Percentiles rank a stretch among this genome's conserved stretches.
phyloP scores from a whole-genome alignment of 1,140 invertebrate species.

The Orchesella cincta region DNA sequence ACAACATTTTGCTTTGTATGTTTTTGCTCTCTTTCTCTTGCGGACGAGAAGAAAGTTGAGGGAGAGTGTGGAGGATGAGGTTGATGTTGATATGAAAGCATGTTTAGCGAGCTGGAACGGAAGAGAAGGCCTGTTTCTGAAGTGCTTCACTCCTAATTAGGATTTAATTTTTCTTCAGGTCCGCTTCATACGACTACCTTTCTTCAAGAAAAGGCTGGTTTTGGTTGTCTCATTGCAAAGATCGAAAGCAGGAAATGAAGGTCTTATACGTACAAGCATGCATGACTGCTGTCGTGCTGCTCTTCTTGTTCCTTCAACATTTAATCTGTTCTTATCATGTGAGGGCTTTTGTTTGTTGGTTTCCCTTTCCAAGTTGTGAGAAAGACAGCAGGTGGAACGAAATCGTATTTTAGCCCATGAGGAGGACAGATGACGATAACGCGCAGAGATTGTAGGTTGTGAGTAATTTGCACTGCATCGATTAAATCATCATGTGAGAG shows the following conservation, averaged over 20 bases:
- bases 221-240: neutral
- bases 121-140: constrained; percentile 34
- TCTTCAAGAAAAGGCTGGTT: neutral
- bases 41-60: neutral
- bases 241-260: neutral
- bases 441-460: neutral
- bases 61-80: neutral
- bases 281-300: neutral
- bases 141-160: constrained; percentile 38
- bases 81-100: neutral
- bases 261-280: neutral
- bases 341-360: neutral
- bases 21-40: neutral
- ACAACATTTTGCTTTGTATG: neutral
- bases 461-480: constrained; percentile 17
- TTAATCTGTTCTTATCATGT: constrained; percentile 24
- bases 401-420: neutral
- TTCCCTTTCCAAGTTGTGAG: constrained; percentile 6
- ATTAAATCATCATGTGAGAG: constrained; percentile 24
- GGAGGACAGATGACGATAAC: constrained; percentile 15
- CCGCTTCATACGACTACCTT: neutral
- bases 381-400: constrained; percentile 19
- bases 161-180: constrained; percentile 42
- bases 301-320: neutral
- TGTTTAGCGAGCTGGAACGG: constrained; percentile 17